These are phyloP conservation scores for Osedax frankpressi DNA, from an alignment of 2,888 invertebrate species.

Conservation along the genomic window DNA sequence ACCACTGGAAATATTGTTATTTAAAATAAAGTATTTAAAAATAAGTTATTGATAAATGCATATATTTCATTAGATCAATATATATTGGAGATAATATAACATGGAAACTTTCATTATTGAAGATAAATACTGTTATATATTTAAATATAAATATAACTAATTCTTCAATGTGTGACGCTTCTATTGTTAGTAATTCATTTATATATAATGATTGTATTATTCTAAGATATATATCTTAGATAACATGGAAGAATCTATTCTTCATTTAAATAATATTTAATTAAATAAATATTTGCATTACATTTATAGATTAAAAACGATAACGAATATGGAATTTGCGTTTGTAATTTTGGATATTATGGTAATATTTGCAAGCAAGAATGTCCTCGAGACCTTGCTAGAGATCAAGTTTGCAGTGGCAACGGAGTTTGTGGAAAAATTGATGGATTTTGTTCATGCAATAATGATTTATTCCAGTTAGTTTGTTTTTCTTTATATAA, in stretches of 20 bases:
- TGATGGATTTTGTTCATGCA: not conserved
- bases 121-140: not conserved
- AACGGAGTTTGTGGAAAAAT: not conserved
- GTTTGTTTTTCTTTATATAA: not conserved
- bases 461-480: not conserved
- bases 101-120: not conserved
- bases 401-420: not conserved
- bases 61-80: not conserved
- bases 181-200: not conserved
- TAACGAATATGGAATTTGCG: slow-evolving; percentile 21
- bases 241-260: too few species aligned
- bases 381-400: slow-evolving; percentile 22
- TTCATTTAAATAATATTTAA: too few species aligned
- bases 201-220: not conserved
- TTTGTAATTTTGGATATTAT: slow-evolving; percentile 29
- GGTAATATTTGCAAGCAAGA: slow-evolving; percentile 26
- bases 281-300: not conserved
- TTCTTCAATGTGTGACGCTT: not conserved
- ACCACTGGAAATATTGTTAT: too few species aligned
- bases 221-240: too few species aligned
- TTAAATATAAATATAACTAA: not conserved
- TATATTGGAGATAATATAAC: not conserved
- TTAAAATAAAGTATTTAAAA: too few species aligned
- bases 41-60: not conserved
- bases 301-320: not conserved